Conservation (phyloP, 2,888 invertebrate species). For the Parnassius mnemosyne region DNA sequence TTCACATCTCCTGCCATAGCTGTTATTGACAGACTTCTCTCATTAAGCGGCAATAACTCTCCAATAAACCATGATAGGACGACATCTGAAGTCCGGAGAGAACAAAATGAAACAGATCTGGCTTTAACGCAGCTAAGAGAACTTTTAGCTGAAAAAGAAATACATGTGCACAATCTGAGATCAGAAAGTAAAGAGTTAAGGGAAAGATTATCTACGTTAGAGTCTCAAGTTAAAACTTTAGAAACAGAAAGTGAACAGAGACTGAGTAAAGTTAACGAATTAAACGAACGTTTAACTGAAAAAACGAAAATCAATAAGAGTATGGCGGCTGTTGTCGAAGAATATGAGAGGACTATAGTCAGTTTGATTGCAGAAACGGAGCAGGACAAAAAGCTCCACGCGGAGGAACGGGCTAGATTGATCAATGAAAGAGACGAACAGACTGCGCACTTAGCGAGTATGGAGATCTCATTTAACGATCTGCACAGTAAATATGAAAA, state of each 20-base stretch:
- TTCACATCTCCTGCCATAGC: constrained; percentile 76
- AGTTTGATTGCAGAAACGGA: constrained; percentile 87
- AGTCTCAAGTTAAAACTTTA: constrained; percentile 59
- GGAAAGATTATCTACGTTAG: constrained; percentile 62
- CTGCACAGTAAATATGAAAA: constrained; percentile 84
- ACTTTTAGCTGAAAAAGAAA: constrained; percentile 78
- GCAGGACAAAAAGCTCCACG: constrained; percentile 82
- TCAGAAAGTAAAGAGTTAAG: constrained; percentile 72
- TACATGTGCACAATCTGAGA: constrained; percentile 72
- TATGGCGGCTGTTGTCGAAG: constrained; percentile 85
- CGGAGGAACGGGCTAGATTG: constrained; percentile 74
- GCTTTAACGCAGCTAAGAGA: constrained; percentile 71
- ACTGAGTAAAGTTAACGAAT: constrained; percentile 58
- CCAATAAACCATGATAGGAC: constrained; percentile 48
- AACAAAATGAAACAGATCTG: constrained; percentile 59
- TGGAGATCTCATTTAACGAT: constrained; percentile 83
- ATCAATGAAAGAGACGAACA: constrained; percentile 82
- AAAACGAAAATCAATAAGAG: constrained; percentile 73
- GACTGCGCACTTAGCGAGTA: constrained; percentile 80
- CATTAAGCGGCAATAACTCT: constrained; percentile 64
- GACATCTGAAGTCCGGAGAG: constrained; percentile 43
- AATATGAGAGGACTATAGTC: constrained; percentile 89
- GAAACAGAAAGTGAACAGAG: constrained; percentile 58
- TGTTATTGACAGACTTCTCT: constrained; percentile 74
- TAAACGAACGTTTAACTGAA: constrained; percentile 61